These are phyloP conservation scores for Drosophila quinaria DNA, from an alignment of 2,888 invertebrate species.

Conservation along the genomic window DNA sequence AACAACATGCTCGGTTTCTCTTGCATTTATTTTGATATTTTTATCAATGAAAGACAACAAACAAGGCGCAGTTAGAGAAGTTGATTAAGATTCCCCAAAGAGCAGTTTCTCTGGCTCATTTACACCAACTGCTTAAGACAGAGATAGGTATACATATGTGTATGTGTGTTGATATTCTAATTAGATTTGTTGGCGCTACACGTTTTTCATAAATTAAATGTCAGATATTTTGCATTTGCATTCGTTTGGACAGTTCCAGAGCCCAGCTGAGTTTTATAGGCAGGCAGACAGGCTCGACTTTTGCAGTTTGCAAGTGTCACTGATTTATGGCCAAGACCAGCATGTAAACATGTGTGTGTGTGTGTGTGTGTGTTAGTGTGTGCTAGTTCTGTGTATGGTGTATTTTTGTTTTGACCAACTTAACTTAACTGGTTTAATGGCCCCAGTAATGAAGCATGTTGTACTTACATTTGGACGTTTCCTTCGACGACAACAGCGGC, in stretches of 20 bases:
- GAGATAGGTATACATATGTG: constrained; percentile 8
- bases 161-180: constrained; percentile 56
- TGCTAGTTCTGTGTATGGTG: constrained; percentile 35
- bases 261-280: constrained; percentile 29
- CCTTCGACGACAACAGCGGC: constrained; percentile 65
- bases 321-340: constrained; percentile 70
- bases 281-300: constrained; percentile 27
- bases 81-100: constrained; percentile 38
- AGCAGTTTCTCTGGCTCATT: constrained; percentile 7
- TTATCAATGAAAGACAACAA: constrained; percentile 61
- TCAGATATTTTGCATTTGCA: constrained; percentile 59
- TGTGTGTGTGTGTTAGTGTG: constrained; percentile 19
- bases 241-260: constrained; percentile 32
- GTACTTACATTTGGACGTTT: constrained; percentile 66
- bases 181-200: constrained; percentile 57
- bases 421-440: constrained; percentile 77
- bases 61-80: constrained; percentile 22
- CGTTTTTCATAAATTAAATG: constrained; percentile 70
- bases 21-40: constrained; percentile 24
- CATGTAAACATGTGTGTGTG: constrained; percentile 10
- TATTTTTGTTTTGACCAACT: constrained; percentile 66
- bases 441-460: constrained; percentile 42
- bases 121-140: background rate
- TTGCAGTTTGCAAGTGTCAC: constrained; percentile 77
- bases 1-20: constrained; percentile 21